These are phyloP conservation scores for Oncorhynchus mykiss DNA, from an alignment of 2,113 vertebrate genomes.

Conservation along the genomic window DNA sequence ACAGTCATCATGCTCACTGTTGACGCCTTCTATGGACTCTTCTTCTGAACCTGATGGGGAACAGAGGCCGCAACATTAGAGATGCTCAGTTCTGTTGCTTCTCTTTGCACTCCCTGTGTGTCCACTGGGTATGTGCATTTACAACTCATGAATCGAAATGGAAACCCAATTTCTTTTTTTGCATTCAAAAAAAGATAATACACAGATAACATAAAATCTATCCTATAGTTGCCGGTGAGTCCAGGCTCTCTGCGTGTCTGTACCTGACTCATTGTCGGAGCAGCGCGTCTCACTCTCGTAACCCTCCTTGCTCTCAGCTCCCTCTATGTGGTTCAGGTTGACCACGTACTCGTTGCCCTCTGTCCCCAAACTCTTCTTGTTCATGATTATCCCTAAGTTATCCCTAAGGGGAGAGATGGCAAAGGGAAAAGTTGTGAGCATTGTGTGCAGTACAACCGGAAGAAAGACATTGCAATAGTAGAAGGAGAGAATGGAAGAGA, in stretches of 20 bases:
- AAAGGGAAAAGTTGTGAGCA: neutral
- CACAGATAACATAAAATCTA: too few species aligned
- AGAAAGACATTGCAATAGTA: neutral
- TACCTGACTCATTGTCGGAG: slow-evolving; percentile 68
- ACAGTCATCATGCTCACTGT: neutral
- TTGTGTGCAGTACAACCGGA: neutral
- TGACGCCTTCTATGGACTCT: slow-evolving; percentile 6
- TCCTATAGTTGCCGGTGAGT: neutral
- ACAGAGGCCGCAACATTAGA: neutral
- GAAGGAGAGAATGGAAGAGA: slow-evolving; percentile 15
- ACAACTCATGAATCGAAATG: too few species aligned
- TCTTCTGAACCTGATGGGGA: neutral
- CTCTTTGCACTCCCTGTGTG: too few species aligned
- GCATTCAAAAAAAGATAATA: too few species aligned
- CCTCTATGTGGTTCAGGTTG: slow-evolving; percentile 89
- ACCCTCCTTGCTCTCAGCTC: slow-evolving; percentile 87
- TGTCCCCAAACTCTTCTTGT: slow-evolving; percentile 39
- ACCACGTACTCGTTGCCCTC: slow-evolving; percentile 83
- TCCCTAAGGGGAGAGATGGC: neutral
- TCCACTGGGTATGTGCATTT: too few species aligned
- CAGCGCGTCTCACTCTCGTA: slow-evolving; percentile 83
- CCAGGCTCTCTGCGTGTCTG: neutral
- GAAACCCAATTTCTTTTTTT: too few species aligned
- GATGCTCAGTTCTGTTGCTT: too few species aligned
- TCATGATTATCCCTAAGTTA: neutral